Conservation (phyloP, 2,888 invertebrate genomes). For the Neria commutata region DNA sequence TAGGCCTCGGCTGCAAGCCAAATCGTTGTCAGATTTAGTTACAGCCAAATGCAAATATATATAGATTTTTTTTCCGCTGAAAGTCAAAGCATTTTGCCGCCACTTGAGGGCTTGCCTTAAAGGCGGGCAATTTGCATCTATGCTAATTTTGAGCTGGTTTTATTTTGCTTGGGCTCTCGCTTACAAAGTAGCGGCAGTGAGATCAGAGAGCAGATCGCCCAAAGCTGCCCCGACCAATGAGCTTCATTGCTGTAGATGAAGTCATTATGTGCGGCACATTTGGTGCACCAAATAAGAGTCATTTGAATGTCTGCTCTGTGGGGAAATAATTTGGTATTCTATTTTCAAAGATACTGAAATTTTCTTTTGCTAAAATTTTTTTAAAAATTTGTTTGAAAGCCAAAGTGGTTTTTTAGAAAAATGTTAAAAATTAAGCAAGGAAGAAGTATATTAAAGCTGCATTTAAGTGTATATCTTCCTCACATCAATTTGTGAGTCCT, state of each 20-base stretch:
- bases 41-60: neutral
- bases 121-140: slow-evolving; percentile 1
- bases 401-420: neutral
- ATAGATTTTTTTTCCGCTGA: neutral
- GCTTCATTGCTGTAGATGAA: neutral
- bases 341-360: neutral
- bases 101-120: neutral
- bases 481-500: too few relatives aligned
- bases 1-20: neutral
- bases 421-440: too few relatives aligned
- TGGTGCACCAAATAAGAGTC: neutral
- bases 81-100: neutral
- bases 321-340: neutral
- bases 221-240: too few relatives aligned
- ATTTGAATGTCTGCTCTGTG: neutral
- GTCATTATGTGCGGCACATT: neutral
- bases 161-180: neutral
- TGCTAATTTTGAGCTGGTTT: slow-evolving; percentile 1
- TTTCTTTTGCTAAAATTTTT: neutral
- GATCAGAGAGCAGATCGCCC: too few relatives aligned
- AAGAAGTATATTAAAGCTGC: too few relatives aligned
- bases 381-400: neutral
- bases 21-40: too few relatives aligned
- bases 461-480: too few relatives aligned
- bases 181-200: neutral